Evolutionary conservation across 2,888 invertebrate genomes (phyloP), one percentile per base, ranked within the genome.

Genomic region (Halictus ligatus): DNA sequence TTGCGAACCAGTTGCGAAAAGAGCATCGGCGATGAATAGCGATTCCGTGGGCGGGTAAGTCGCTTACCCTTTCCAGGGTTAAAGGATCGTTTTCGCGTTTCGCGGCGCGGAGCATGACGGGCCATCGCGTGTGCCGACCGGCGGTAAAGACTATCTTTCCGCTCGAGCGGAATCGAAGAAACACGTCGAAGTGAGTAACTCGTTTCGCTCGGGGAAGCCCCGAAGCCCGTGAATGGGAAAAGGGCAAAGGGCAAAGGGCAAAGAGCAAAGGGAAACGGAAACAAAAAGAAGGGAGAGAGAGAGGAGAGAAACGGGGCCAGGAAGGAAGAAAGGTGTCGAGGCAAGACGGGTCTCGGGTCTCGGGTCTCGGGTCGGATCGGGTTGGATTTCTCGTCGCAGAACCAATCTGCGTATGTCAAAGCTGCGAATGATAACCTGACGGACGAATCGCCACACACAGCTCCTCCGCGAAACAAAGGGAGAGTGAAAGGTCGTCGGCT

Each of bases 341-440:
- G 1, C n/a, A 4, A 4, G n/a, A 25, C 58, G n/a, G n/a, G 4
- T n/a, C n/a, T 58, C 58, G 58, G 58, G 4, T 58, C 18, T n/a
- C n/a, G n/a, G n/a, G 18, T 5, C 4, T 18, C 50, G 5, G 18
- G 7, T 50, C 60, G 60, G 60, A 25, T 60, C 25, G 25, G 60
- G n/a, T n/a, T 12, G 60, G 25, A 25, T 25, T 64, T 6, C 75
- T 69, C 67, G 82, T 83, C 86, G 46, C 46, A 67, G 77, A 76
- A 89, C 85, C 88, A 89, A 89, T 89, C 89, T 88, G 81, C 78
- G 76, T 58, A 73, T 75, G 88, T 88, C 86, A 89, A 89, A 89
- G 78, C 82, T 88, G 78, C 78, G 86, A 86, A 86, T 89, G 86
- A 89, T 85, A 89, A 88, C 73, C 80, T 72, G 64, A 74, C 80